Conservation (phyloP, 2,888 invertebrate species). For the Lumbricus terrestris region DNA sequence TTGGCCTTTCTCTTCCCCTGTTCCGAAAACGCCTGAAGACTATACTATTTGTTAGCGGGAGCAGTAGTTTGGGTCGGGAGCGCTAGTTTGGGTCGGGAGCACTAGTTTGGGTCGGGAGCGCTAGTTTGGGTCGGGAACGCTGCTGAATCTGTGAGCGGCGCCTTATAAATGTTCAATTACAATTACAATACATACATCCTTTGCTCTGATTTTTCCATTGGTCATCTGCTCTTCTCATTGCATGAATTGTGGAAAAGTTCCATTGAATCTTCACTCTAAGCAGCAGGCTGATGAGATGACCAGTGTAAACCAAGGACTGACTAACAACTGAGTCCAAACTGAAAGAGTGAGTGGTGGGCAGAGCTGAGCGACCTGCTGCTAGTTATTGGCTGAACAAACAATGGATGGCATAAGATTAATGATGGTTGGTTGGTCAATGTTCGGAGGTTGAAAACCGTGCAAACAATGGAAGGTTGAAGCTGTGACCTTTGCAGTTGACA, state of each 20-base stretch:
- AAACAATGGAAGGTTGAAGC: neutral
- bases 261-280: neutral
- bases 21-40: too few species aligned
- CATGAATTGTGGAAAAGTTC: neutral
- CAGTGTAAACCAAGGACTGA: neutral
- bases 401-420: neutral
- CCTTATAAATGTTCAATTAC: too few species aligned
- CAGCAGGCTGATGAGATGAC: neutral
- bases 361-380: too few species aligned
- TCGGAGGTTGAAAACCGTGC: neutral
- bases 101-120: too few species aligned
- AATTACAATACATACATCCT: too few species aligned
- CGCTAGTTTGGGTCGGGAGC: too few species aligned
- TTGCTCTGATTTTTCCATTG: neutral
- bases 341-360: neutral
- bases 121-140: too few species aligned
- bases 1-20: too few species aligned
- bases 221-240: neutral
- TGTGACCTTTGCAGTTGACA: neutral
- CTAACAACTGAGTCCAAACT: neutral
- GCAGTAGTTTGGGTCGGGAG: too few species aligned
- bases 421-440: neutral
- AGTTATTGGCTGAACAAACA: too few species aligned
- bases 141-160: too few species aligned
- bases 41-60: too few species aligned